These are phyloP conservation scores for Mastacembelus armatus DNA, from an alignment of 2,797 vertebrate species.

Conservation along the genomic window DNA sequence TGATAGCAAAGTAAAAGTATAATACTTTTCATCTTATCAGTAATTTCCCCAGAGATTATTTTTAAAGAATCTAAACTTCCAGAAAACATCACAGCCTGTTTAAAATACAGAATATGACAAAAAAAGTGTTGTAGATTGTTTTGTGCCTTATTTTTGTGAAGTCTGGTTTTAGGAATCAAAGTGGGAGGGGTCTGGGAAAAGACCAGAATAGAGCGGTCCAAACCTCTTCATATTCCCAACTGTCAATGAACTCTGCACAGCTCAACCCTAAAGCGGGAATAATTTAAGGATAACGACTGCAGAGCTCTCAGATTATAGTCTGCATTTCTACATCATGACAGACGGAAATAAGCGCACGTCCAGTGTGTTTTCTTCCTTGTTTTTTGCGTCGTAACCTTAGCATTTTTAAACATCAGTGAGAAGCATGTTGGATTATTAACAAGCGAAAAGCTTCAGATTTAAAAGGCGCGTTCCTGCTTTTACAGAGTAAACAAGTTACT, in stretches of 20 bases:
- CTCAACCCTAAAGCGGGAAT: constrained; percentile 28
- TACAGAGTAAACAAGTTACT: background rate
- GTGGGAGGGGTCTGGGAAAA: constrained; percentile 49
- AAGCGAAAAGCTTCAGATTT: background rate
- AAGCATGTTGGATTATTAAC: constrained; percentile 3
- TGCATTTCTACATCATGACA: background rate
- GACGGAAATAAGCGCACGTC: background rate
- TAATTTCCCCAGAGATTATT: no score
- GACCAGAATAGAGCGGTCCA: constrained; percentile 63
- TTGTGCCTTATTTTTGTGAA: background rate
- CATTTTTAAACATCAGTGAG: background rate
- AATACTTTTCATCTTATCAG: no score
- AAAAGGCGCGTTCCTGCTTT: background rate
- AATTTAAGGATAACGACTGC: constrained; percentile 12
- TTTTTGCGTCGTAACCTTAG: background rate
- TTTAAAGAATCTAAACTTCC: no score
- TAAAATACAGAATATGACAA: background rate
- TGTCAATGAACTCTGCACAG: constrained; percentile 61
- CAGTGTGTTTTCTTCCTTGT: background rate
- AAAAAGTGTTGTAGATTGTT: background rate
- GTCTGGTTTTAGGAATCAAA: constrained; percentile 6
- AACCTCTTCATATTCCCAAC: constrained; percentile 58
- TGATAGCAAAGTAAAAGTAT: no score
- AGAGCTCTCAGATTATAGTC: background rate
- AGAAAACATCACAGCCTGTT: no score